These are phyloP conservation scores for Apamea crenata DNA, from an alignment of 2,888 invertebrate species.

Conservation along the genomic window DNA sequence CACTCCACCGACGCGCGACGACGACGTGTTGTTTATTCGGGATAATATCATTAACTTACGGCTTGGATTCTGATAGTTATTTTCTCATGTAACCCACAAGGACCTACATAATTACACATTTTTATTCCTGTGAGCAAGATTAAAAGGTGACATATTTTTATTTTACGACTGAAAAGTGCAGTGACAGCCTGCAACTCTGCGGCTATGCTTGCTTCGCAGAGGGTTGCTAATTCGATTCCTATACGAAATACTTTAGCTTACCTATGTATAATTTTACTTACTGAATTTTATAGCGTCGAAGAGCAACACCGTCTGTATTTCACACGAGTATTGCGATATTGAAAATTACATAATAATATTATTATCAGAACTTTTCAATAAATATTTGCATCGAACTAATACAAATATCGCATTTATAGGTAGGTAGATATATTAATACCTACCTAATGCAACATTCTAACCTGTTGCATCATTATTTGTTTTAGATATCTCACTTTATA, in stretches of 20 bases:
- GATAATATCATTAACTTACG: not conserved
- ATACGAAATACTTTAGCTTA: not conserved
- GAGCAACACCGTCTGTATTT: not conserved
- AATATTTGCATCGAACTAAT: slow-evolving; percentile 25
- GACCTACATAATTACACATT: no score
- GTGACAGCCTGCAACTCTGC: no score
- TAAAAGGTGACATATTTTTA: no score
- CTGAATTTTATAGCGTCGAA: not conserved
- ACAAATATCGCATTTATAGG: slow-evolving; percentile 3
- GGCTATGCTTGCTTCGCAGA: not conserved
- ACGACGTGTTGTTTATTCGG: not conserved
- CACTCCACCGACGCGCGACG: not conserved
- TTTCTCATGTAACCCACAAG: no score
- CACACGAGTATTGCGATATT: not conserved
- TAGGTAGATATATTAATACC: not conserved
- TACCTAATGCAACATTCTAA: slow-evolving; percentile 38
- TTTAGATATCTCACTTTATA: not conserved
- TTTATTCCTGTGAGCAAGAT: no score
- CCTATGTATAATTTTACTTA: not conserved
- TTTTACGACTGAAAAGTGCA: not conserved
- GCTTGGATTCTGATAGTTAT: not conserved
- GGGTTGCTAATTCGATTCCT: not conserved
- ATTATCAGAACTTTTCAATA: slow-evolving; percentile 12
- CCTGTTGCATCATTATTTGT: slow-evolving; percentile 51
- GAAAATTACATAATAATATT: not conserved